Evolutionary conservation across 1,140 invertebrate genomes (phyloP).

Genomic region (Eupristina koningsbergeri): DNA sequence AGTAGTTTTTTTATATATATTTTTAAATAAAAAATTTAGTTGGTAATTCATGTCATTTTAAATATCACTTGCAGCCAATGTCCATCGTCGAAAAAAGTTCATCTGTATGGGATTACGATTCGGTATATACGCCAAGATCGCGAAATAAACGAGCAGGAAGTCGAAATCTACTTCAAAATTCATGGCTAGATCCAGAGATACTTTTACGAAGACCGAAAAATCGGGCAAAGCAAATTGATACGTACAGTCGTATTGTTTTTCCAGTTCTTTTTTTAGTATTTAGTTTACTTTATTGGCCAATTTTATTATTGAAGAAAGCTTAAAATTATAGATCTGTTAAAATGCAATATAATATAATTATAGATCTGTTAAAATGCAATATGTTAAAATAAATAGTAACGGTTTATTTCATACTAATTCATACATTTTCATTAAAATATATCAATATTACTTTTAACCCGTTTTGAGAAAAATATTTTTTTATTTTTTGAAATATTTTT

Average conservation of each 20-base stretch:
- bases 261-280: constrained; percentile 83
- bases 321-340: background rate
- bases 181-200: constrained; percentile 64
- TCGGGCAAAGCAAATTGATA: constrained; percentile 64
- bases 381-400: background rate
- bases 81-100: constrained; percentile 77
- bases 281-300: constrained; percentile 83
- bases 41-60: background rate
- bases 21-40: background rate
- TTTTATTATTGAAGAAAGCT: constrained; percentile 78
- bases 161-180: constrained; percentile 62
- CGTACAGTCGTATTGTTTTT: constrained; percentile 77
- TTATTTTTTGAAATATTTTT: background rate
- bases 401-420: background rate
- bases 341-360: too few species aligned
- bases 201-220: constrained; percentile 56
- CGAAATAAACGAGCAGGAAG: constrained; percentile 61
- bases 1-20: constrained; percentile 34
- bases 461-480: background rate
- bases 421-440: background rate
- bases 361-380: too few species aligned
- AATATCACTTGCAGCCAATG: constrained; percentile 72
- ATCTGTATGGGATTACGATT: constrained; percentile 76
- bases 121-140: constrained; percentile 53
- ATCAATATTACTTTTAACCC: background rate